Base-by-base conservation (phyloP, 1,140 invertebrate genomes). In the Nixonia krombeini region DNA sequence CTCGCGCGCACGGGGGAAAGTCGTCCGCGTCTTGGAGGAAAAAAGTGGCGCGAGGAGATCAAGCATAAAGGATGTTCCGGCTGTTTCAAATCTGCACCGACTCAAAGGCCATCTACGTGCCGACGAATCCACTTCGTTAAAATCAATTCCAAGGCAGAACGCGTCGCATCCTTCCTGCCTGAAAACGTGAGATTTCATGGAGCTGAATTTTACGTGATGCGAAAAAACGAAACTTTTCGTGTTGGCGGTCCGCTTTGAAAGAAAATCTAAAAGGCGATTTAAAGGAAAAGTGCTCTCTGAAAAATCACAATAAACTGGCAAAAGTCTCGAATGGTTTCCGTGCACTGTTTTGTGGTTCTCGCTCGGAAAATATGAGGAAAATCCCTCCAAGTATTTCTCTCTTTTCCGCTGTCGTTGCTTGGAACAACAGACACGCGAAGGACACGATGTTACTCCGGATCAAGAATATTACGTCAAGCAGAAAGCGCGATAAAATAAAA, bases 101-200 rank as follows among this genome's bases (percentile, higher is more conserved):
- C 63, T 67, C 64, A 67, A 67, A 67, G 64, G 57, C 64, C 40
- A 51, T 56, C 57, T 67, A 67, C 64, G 64, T 67, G 64, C 56
- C 56, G 64, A 47, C 64, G 52, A 67, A 61, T 67, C 52, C 51
- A 61, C 64, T 61, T 56, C 56, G 56, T 67, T 67, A 61, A 61
- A 67, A 67, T 67, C 64, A 61, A 67, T 67, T 67, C 46, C 38
- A 40, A 67, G 52, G 64, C 64, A 56, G 64, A 46, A 52, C 64
- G 64, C 56, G 64, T 67, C 64, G 64, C 64, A 52, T 67, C 57
- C 64, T 67, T 67, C 64, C 55, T 49, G 56, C 35, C n/a, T 50
- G 45, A 15, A 61, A 61, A 56, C 51, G 55, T 66, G 63, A 66
- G 63, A 55, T 66, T 59, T 66, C 55, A 42, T 25, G 50, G 29